Base-by-base conservation (phyloP, 2,888 invertebrate species). In the Chrysolina haemoptera region DNA sequence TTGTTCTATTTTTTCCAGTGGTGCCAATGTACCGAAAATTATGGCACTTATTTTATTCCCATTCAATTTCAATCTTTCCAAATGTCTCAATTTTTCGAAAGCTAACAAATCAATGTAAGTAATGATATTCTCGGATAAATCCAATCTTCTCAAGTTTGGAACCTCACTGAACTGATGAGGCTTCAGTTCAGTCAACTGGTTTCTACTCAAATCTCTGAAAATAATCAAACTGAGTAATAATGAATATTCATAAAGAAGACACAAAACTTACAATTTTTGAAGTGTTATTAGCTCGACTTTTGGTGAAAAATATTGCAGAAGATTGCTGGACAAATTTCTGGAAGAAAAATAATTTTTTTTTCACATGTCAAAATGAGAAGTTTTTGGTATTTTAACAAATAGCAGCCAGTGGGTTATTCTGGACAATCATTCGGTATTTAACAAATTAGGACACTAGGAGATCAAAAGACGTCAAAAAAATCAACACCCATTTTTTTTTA, bases 151-250 rank as follows among this genome's bases (percentile, higher is more conserved):
- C n/a, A 96, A 88, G 74, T 92, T 92, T 14, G 92, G 91, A 82
- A 94, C 91, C 85, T 93, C 93, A 79, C 90, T 90, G 86, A 97
- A 96, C 68, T 95, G 93, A 82, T 93, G 92, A 4, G 92, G 91
- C 80, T 94, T 92, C 82, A 97, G 92, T 18, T 90, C 88, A 62
- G 91, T 90, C 84, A 97, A 93, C 81, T 93, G 91, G 86, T 96
- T 97, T 84, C 92, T 92, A 85, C 94, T 95, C 68, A 97, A 89
- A 88, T 96, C 95, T 83, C 95, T 94, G 88, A 55, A 89, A 89
- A 87, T 71, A 79, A 48, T 35, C 12, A 41, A 43, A 16, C 62
- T 18, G 1, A 18, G 1, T 1, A 20, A n/a, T 18, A 66, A 5
- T 62, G 62, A 59, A 59, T 59, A 35, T 12, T 46, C 55, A 16